Base-by-base conservation (phyloP, 2,797 vertebrate species). In the Myripristis jacobus region DNA sequence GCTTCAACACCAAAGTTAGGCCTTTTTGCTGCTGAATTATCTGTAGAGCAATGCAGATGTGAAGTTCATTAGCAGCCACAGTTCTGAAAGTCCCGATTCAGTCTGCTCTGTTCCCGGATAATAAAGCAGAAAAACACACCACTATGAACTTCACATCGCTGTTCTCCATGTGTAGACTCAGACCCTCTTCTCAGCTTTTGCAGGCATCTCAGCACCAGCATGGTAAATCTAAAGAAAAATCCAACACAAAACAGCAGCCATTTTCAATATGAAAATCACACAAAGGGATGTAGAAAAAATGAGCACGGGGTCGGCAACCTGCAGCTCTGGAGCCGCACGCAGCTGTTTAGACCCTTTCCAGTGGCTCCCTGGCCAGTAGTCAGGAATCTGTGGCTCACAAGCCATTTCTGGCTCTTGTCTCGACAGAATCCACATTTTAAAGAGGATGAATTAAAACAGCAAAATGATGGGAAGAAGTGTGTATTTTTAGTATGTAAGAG, bases 21-120 rank as follows among this genome's bases (percentile, higher is more conserved):
- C 63, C 81, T 83, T 82, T 70, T 67, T 77, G 50, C 34, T 57
- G 57, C 55, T 68, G 77, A 87, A 72, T 83, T 75, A 80, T 87
- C 38, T 72, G 47, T 38, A 67, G 82, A 54, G 66, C 56, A 41
- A 44, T 76, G 47, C 36, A 70, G 77, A 84, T 62, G 54, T 75
- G 83, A 88, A 71, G 70, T 91, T 89, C 83, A 90, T 89, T 89
- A 87, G 84, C 82, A 80, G 68, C 71, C 2, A 63, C 46, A 29
- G 69, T 72, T 81, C 77, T 82, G 86, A 88, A 85, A 87, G 85
- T 61, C 75, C 72, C 79, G 83, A 85, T 83, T 84, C 60, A 71
- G 34, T 82, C 67, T 50, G 73, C 83, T 85, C 84, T 88, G 75
- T 86, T 85, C 55, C 16, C 7, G 60, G 79, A 86, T 88, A 91